Evolutionary conservation across 1,140 invertebrate species (phyloP).

Genomic region (Apis cerana): DNA sequence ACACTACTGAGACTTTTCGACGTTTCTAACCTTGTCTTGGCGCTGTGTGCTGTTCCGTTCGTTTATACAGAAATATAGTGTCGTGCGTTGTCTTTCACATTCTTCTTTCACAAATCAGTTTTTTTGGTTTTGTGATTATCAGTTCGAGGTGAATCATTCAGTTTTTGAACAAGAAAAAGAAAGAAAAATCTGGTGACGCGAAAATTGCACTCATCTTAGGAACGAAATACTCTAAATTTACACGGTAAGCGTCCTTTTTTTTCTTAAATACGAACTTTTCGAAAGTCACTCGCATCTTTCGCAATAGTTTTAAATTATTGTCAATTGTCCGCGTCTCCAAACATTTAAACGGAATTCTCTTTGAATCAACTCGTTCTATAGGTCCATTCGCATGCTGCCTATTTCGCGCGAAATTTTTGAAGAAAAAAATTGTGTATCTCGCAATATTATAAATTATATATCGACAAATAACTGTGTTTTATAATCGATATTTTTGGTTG

Average conservation of each 20-base stretch:
- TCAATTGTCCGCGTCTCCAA: not conserved
- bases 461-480: no score
- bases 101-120: slow-evolving; percentile 34
- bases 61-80: slow-evolving; percentile 51
- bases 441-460: not conserved
- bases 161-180: not conserved
- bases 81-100: slow-evolving; percentile 53
- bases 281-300: not conserved
- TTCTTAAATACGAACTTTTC: no score
- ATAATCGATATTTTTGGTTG: no score
- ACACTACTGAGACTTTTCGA: slow-evolving; percentile 36
- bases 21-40: slow-evolving; percentile 62
- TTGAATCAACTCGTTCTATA: slow-evolving; percentile 31
- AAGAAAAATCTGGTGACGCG: slow-evolving; percentile 14
- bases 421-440: not conserved
- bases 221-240: not conserved
- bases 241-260: slow-evolving; percentile 13
- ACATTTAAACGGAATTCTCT: slow-evolving; percentile 11
- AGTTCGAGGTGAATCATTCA: slow-evolving; percentile 1
- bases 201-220: not conserved
- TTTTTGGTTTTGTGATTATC: slow-evolving; percentile 30
- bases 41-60: slow-evolving; percentile 52
- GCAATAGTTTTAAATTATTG: not conserved
- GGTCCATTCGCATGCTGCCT: slow-evolving; percentile 21
- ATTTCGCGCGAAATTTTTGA: slow-evolving; percentile 49